These are phyloP conservation scores for Phrynosoma platyrhinos DNA, from an alignment of 2,113 vertebrate species.

Conservation along the genomic window DNA sequence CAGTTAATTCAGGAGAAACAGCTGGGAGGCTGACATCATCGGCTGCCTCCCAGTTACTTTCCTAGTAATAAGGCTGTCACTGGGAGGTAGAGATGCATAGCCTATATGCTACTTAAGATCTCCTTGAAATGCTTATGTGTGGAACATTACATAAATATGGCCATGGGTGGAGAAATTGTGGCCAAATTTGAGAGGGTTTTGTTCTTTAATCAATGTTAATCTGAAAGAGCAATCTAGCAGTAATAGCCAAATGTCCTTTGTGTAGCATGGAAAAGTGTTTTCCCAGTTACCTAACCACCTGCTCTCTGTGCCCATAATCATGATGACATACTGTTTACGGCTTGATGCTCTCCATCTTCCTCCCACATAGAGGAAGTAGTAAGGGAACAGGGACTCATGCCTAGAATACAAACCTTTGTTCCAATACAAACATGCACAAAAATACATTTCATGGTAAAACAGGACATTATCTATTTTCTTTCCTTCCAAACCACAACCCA, in stretches of 20 bases:
- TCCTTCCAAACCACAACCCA: not conserved
- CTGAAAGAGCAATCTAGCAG: constrained; percentile 18
- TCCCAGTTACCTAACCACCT: constrained; percentile 40
- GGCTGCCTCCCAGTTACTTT: not conserved
- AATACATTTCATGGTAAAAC: constrained; percentile 51
- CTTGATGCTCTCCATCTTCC: constrained; percentile 59
- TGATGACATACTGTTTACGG: constrained; percentile 50
- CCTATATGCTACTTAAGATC: not conserved
- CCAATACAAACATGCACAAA: constrained; percentile 58
- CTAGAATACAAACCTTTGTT: constrained; percentile 62
- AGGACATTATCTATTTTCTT: constrained; percentile 34
- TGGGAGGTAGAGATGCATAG: not conserved
- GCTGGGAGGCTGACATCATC: not conserved
- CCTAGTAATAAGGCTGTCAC: not conserved
- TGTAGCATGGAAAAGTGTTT: constrained; percentile 51
- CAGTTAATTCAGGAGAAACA: not conserved
- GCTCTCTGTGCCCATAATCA: constrained; percentile 38
- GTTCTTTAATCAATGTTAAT: not conserved
- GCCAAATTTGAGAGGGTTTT: not conserved
- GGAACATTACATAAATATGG: not conserved
- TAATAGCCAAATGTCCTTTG: constrained; percentile 28
- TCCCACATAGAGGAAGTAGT: constrained; percentile 63
- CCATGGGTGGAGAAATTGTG: not conserved
- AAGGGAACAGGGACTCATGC: constrained; percentile 60
- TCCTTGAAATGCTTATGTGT: not conserved